These are phyloP conservation scores for Neolamprologus devosi DNA, from an alignment of 2,113 vertebrate species.

Conservation along the genomic window DNA sequence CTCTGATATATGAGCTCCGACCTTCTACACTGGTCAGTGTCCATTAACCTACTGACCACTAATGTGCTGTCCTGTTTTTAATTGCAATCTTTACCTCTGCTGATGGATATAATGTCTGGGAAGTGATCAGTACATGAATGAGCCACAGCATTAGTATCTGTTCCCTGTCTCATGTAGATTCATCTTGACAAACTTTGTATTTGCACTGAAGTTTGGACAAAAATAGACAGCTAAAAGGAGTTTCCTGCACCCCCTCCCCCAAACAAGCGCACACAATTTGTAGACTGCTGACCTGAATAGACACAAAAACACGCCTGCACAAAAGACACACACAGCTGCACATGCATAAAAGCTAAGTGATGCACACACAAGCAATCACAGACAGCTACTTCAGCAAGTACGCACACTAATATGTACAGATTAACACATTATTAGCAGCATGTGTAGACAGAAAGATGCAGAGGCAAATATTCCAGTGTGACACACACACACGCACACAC, in stretches of 20 bases:
- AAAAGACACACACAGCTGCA: background rate
- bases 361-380: background rate
- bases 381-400: background rate
- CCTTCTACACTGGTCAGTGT: background rate
- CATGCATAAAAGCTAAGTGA: background rate
- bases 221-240: slow-evolving; percentile 4
- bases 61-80: background rate
- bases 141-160: background rate
- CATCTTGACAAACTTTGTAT: background rate
- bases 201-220: background rate
- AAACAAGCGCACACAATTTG: background rate
- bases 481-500: background rate
- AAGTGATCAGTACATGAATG: background rate
- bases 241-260: background rate
- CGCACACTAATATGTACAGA: background rate
- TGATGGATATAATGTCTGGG: background rate
- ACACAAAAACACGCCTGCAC: background rate
- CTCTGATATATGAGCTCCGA: background rate
- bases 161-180: background rate
- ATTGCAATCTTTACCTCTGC: background rate
- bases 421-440: background rate
- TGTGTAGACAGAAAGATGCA: background rate
- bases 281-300: slow-evolving; percentile 33
- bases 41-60: background rate
- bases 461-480: background rate